A percentile compares a stretch with the other conserved stretches of the same genome.
phyloP scores from a whole-genome alignment of 2,888 invertebrate genomes.

The Laspeyria flexula region DNA sequence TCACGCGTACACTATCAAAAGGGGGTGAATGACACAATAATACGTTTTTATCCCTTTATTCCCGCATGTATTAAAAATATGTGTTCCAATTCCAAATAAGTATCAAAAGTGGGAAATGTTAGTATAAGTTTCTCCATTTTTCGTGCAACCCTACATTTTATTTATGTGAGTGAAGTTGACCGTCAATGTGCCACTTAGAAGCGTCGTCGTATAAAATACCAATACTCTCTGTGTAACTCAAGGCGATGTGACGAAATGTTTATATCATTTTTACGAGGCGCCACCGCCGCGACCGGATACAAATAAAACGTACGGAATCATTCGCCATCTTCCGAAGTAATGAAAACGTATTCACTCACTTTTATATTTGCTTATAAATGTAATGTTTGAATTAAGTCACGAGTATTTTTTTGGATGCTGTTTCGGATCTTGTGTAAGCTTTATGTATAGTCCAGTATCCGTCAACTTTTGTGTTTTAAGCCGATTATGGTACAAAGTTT shows the following conservation, averaged over 20 bases:
- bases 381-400: background rate
- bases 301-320: slow-evolving; percentile 17
- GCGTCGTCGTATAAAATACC: slow-evolving; percentile 5
- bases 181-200: background rate
- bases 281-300: slow-evolving; percentile 6
- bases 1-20: too few species aligned
- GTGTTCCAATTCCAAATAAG: too few species aligned
- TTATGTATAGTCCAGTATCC: too few species aligned
- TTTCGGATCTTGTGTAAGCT: too few species aligned
- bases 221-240: slow-evolving; percentile 9
- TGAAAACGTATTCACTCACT: slow-evolving; percentile 2
- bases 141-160: background rate
- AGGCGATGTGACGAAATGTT: slow-evolving; percentile 14
- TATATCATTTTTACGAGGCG: slow-evolving; percentile 19
- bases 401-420: too few species aligned
- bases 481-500: too few species aligned
- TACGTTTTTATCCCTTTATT: too few species aligned
- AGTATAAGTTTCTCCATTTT: background rate
- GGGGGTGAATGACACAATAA: too few species aligned
- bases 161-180: background rate
- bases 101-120: background rate
- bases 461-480: too few species aligned
- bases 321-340: slow-evolving; percentile 6
- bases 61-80: too few species aligned
- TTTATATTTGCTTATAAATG: background rate